Conservation (phyloP, 2,888 invertebrate genomes). For the Lagria hirta region DNA sequence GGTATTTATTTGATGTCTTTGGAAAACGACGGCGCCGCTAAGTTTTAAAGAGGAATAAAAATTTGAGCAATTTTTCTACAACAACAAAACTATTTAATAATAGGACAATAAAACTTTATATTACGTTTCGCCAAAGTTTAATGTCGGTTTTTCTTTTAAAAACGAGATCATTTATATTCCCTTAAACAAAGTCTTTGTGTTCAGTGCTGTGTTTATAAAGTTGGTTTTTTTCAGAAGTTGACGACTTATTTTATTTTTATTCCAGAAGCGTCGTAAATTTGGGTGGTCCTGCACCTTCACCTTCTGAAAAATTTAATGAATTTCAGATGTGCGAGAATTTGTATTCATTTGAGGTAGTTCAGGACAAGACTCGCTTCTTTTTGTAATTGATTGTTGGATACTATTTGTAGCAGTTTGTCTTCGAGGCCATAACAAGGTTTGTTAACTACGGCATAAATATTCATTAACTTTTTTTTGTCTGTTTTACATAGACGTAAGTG, state of each 20-base stretch:
- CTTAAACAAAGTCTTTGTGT: constrained; percentile 11
- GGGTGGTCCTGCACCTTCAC: constrained; percentile 17
- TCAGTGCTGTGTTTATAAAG: constrained; percentile 18
- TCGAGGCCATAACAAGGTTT: constrained; percentile 12
- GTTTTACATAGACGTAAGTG: too few relatives aligned
- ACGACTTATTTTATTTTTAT: too few relatives aligned
- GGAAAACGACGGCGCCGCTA: constrained; percentile 24
- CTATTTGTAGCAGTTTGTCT: constrained; percentile 26
- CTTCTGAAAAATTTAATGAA: constrained; percentile 15
- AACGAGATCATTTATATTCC: constrained; percentile 5
- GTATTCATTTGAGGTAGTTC: constrained; percentile 6
- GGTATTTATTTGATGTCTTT: constrained; percentile 22
- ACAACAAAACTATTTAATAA: constrained; percentile 21
- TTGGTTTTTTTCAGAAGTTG: constrained; percentile 14
- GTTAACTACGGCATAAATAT: constrained; percentile 19
- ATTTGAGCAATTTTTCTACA: constrained; percentile 17
- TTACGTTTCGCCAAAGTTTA: constrained; percentile 12
- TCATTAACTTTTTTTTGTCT: constrained; percentile 20
- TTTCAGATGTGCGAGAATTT: constrained; percentile 9
- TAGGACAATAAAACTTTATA: constrained; percentile 20
- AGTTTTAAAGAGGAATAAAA: constrained; percentile 25
- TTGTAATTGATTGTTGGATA: constrained; percentile 15
- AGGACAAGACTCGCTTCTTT: constrained; percentile 6
- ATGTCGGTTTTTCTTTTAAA: constrained; percentile 8
- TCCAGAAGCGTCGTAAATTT: constrained; percentile 10